Evolutionary conservation across 2,113 vertebrate genomes (phyloP), one percentile per base, ranked within the genome.

Genomic region (Speoplatyrhinus poulsoni): DNA sequence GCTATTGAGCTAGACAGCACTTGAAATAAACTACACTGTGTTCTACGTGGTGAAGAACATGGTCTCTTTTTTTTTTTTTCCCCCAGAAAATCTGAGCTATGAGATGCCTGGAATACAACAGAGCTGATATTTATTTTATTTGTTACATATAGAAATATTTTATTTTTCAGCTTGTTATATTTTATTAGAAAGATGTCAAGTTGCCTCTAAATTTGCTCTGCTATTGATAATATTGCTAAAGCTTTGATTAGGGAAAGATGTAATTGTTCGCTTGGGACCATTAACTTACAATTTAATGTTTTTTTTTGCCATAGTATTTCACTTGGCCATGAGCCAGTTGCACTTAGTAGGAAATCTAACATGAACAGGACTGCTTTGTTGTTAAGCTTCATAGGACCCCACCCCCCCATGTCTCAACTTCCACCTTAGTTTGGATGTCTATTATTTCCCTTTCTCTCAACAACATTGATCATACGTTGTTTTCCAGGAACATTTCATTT

Each of bases 61-160:
- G 0, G 49, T 10, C 41, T 17, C 11, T 26, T 19, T n/a, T 10
- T 73, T 85, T 10, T 67, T 6, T 32, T 60, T 85, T 86, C 84
- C 82, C 64, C 81, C 26, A 41, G 73, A 48, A 70, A 84, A 80
- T 73, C 49, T 26, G 26, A 26, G 26, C 26, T 11, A 36, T 65
- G 58, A 73, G 73, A 82, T 63, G 79, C 80, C 72, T 82, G 72
- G 75, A 76, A 62, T 62, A 68, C 73, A 80, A 81, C 63, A 88
- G 75, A 91, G 83, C 75, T 72, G 78, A 85, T 91, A 91, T 91
- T 91, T 91, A 90, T 91, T 90, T 91, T 90, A 89, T 83, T 76
- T 88, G 88, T 88, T 85, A 75, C 12, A 86, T 87, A 85, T 89
- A 85, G 89, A 85, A 67, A 87, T 79, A 75, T 82, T 80, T 79